Evolutionary conservation across 2,888 invertebrate species (phyloP).

Genomic region (Desoria tigrina): DNA sequence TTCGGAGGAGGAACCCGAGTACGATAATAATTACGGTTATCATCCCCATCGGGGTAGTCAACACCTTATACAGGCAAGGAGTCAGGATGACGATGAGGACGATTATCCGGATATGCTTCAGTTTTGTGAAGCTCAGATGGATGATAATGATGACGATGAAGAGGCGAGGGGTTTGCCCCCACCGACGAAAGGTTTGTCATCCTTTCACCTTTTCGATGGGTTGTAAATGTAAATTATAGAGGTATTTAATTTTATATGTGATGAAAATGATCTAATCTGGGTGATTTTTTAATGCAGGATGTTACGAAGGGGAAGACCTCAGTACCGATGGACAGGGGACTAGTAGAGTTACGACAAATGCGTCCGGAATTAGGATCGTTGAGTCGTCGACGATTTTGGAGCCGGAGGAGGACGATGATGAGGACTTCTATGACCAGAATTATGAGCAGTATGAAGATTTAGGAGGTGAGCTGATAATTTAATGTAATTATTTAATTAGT

Average conservation of each 20-base stretch:
- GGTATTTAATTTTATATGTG: neutral
- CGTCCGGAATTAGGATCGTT: constrained; percentile 6
- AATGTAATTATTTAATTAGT: no score
- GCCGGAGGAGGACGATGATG: neutral
- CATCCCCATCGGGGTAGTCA: neutral
- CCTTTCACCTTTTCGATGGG: neutral
- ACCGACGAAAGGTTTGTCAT: constrained; percentile 6
- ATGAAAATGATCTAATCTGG: neutral
- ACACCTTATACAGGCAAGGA: neutral
- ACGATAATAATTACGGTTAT: neutral
- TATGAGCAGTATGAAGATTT: constrained; percentile 9
- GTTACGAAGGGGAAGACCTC: neutral
- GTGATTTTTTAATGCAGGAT: neutral
- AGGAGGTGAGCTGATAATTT: no score
- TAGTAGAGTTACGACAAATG: constrained; percentile 6
- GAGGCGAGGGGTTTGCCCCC: constrained; percentile 33
- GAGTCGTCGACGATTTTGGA: constrained; percentile 1
- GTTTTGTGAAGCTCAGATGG: constrained; percentile 34
- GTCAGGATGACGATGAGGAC: constrained; percentile 18
- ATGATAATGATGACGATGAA: constrained; percentile 25
- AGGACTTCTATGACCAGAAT: no score
- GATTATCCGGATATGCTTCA: constrained; percentile 33
- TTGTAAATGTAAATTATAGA: neutral
- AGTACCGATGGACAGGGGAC: neutral
- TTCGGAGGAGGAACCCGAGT: neutral